phyloP scores from a whole-genome alignment of 2,113 vertebrate species.

The Tachysurus fulvidraco region DNA sequence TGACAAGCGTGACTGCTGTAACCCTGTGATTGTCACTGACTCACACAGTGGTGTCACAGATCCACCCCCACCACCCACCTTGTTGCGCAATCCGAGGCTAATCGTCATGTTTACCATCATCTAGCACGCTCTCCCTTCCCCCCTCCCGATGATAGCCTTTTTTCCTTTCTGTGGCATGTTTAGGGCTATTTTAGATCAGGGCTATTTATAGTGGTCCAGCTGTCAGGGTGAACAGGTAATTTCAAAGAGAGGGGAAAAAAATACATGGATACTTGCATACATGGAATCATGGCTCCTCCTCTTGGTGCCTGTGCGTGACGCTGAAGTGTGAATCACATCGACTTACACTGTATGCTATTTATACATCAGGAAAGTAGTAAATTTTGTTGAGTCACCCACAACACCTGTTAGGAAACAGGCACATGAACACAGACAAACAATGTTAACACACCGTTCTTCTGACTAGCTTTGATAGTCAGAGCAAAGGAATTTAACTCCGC shows the following conservation, averaged over 20 bases:
- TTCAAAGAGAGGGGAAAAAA: neutral
- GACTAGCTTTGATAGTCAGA: slow-evolving; percentile 53
- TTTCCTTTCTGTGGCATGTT: slow-evolving; percentile 15
- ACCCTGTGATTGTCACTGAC: slow-evolving; percentile 6
- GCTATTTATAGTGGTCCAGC: neutral
- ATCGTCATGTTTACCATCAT: slow-evolving; percentile 43
- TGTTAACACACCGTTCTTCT: slow-evolving; percentile 63
- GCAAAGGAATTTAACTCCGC: slow-evolving; percentile 45
- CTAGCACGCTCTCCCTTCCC: slow-evolving; percentile 2
- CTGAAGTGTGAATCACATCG: slow-evolving; percentile 55
- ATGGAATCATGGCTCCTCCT: slow-evolving; percentile 62
- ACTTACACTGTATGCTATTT: slow-evolving; percentile 52
- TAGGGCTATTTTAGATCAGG: slow-evolving; percentile 28
- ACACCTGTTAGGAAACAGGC: slow-evolving; percentile 75
- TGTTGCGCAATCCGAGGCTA: slow-evolving; percentile 21
- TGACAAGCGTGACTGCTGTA: slow-evolving; percentile 15
- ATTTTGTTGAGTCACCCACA: slow-evolving; percentile 59
- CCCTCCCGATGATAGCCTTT: neutral
- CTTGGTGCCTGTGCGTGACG: slow-evolving; percentile 60
- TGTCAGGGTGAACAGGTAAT: slow-evolving; percentile 15
- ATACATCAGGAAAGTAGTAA: slow-evolving; percentile 59
- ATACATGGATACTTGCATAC: slow-evolving; percentile 63
- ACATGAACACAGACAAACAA: slow-evolving; percentile 63
- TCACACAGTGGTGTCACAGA: slow-evolving; percentile 30
- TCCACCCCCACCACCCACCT: neutral